phyloP scores from a whole-genome alignment of 2,797 vertebrate genomes.

The Phalloptychus januarius region DNA sequence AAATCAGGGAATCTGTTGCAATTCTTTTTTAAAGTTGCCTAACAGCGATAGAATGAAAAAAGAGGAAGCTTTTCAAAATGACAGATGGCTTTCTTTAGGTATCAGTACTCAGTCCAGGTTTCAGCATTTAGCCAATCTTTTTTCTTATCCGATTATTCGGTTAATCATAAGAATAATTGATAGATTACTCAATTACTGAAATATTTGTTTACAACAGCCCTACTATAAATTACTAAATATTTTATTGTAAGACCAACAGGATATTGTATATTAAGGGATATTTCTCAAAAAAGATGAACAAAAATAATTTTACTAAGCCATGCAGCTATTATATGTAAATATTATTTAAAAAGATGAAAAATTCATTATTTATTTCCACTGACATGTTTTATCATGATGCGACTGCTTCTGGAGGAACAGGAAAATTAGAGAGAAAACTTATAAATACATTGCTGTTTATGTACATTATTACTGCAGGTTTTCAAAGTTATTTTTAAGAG shows the following conservation, averaged over 20 bases:
- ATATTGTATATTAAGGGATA: too few relatives aligned
- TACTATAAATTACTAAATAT: too few relatives aligned
- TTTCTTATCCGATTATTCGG: too few relatives aligned
- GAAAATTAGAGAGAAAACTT: neutral
- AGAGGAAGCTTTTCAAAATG: neutral
- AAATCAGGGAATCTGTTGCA: neutral
- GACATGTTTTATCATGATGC: neutral
- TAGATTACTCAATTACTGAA: too few relatives aligned
- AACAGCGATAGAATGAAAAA: neutral
- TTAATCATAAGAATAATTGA: too few relatives aligned
- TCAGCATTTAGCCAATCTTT: too few relatives aligned
- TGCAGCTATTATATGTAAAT: neutral
- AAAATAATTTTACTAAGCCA: too few relatives aligned
- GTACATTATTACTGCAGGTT: neutral
- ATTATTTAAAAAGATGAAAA: neutral
- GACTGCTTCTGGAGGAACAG: neutral
- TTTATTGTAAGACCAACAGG: too few relatives aligned
- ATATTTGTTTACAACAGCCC: too few relatives aligned
- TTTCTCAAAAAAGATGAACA: too few relatives aligned
- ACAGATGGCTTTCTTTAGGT: neutral
- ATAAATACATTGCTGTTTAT: neutral
- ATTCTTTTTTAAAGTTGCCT: neutral
- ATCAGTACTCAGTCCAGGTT: neutral
- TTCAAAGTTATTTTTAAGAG: neutral
- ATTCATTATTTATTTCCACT: neutral